These are phyloP conservation scores for Catharus ustulatus DNA, from an alignment of 2,797 vertebrate species.

Conservation along the genomic window DNA sequence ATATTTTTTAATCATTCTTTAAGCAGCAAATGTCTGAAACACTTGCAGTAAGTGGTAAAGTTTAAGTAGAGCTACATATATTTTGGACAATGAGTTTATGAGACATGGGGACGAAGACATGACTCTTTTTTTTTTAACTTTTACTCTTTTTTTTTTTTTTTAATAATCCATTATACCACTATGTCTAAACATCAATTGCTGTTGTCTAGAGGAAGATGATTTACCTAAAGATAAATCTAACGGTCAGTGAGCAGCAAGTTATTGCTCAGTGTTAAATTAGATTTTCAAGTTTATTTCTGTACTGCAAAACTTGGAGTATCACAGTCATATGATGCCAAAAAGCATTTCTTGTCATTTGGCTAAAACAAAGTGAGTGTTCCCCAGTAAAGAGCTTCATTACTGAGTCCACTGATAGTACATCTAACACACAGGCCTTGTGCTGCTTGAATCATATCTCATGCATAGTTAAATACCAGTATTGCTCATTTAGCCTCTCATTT, in stretches of 20 bases:
- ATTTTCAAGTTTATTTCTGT: slow-evolving; percentile 12
- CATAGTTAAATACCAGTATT: slow-evolving; percentile 46
- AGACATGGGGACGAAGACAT: not conserved
- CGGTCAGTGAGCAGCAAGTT: not conserved
- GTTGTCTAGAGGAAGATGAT: not conserved
- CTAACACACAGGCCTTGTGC: not conserved
- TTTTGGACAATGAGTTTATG: not conserved
- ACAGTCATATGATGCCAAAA: not conserved
- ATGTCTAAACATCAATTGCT: not conserved
- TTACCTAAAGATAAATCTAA: not conserved
- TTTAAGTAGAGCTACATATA: not conserved
- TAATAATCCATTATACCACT: not conserved
- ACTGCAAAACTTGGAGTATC: not conserved
- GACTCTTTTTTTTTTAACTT: not conserved
- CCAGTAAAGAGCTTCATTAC: not conserved
- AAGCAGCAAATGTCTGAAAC: not conserved
- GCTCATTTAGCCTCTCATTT: slow-evolving; percentile 35
- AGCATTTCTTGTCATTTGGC: slow-evolving; percentile 14
- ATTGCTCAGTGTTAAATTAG: slow-evolving; percentile 25
- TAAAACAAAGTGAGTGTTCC: not conserved
- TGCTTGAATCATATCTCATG: not conserved
- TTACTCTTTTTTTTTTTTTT: not conserved
- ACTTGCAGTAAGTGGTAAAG: not conserved
- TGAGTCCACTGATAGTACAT: not conserved
- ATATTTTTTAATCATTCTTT: not conserved